Conservation (phyloP, 2,113 vertebrate genomes). For the Aldabrachelys gigantea region DNA sequence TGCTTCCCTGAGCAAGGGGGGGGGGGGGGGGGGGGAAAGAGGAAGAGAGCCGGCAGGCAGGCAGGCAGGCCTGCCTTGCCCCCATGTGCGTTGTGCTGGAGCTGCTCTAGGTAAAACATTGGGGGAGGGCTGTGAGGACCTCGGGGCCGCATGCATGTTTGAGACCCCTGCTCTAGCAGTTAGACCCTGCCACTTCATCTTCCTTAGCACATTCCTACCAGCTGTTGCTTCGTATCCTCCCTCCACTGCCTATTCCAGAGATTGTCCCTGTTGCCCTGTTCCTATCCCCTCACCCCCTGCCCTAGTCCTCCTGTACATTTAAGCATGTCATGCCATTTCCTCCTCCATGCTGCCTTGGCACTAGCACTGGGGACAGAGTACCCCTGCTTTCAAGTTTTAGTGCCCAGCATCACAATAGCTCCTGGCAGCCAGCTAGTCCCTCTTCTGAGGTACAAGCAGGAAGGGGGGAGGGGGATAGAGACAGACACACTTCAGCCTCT, state of each 20-base stretch:
- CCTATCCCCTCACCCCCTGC: too few relatives aligned
- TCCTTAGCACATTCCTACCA: background rate
- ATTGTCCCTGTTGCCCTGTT: too few relatives aligned
- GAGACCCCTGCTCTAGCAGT: background rate
- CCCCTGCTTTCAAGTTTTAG: background rate
- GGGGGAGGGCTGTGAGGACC: too few relatives aligned
- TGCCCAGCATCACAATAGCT: background rate
- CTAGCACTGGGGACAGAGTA: background rate
- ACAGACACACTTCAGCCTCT: too few relatives aligned
- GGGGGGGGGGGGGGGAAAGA: too few relatives aligned
- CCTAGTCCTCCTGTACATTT: background rate
- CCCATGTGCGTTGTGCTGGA: too few relatives aligned
- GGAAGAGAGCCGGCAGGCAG: too few relatives aligned
- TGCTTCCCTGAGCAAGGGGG: too few relatives aligned
- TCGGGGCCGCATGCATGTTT: too few relatives aligned
- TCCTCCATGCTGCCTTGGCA: background rate
- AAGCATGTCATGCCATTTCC: background rate
- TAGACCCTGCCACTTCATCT: background rate
- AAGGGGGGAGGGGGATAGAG: too few relatives aligned
- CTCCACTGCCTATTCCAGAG: background rate
- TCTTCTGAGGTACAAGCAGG: background rate
- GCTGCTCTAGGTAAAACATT: too few relatives aligned
- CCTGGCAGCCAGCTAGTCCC: background rate
- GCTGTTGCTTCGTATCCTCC: background rate
- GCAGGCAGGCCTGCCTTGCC: too few relatives aligned